Percentiles rank a stretch among this genome's conserved stretches.
Evolutionary conservation across 2,797 vertebrate species (phyloP).

Genomic region (Danio tinwini): DNA sequence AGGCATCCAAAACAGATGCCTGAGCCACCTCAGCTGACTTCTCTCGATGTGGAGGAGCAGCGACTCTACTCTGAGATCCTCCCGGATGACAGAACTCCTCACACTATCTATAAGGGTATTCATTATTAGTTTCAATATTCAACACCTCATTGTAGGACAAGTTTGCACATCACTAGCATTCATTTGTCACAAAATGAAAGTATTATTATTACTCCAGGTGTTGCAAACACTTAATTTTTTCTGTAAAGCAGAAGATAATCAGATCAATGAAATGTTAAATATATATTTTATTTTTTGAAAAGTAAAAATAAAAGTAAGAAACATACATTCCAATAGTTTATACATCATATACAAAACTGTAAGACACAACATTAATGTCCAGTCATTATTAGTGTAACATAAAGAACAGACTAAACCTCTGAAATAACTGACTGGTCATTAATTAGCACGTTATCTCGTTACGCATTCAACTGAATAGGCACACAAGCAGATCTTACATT

Average conservation of each 20-base stretch:
- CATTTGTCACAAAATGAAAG: too few species aligned
- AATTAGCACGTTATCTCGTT: not conserved
- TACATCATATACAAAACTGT: conserved; percentile 8
- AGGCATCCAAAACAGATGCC: too few species aligned
- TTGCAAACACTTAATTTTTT: not conserved
- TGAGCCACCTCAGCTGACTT: too few species aligned
- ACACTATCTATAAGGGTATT: too few species aligned
- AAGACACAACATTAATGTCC: conserved; percentile 5
- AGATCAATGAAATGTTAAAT: not conserved
- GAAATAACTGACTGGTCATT: not conserved
- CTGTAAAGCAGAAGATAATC: not conserved
- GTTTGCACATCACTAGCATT: too few species aligned
- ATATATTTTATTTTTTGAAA: conserved; percentile 31
- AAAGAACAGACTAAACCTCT: conserved; percentile 18
- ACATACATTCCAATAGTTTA: not conserved
- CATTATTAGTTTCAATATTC: too few species aligned
- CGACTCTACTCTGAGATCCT: too few species aligned
- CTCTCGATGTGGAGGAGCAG: too few species aligned
- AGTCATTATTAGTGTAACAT: not conserved
- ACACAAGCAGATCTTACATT: conserved; percentile 4
- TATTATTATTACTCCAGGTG: too few species aligned
- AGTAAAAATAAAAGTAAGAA: conserved; percentile 28
- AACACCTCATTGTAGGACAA: too few species aligned
- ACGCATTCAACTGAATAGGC: not conserved
- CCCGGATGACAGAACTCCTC: too few species aligned